These are phyloP conservation scores for Tadarida brasiliensis DNA, from an alignment of 2,797 vertebrate genomes.

Conservation along the genomic window DNA sequence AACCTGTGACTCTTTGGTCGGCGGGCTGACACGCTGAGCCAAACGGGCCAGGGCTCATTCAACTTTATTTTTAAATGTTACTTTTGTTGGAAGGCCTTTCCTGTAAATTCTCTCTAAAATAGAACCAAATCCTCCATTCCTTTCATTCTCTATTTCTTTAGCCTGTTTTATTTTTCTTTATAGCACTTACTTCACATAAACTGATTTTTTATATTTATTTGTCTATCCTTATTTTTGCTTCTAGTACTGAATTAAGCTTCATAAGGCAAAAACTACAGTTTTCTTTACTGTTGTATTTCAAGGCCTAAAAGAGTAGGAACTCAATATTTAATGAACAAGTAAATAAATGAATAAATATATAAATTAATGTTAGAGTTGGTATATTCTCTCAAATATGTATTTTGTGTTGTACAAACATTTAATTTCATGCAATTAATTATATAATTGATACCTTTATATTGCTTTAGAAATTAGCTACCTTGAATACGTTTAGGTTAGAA, in stretches of 20 bases:
- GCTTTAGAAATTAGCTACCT: constrained; percentile 7
- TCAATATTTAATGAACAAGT: constrained; percentile 1
- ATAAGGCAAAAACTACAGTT: neutral
- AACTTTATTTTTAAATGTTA: constrained; percentile 50
- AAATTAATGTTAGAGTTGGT: neutral
- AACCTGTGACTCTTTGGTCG: no score
- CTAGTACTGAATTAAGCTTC: neutral
- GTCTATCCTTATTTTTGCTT: constrained; percentile 2
- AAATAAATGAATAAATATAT: neutral
- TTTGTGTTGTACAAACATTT: constrained; percentile 11
- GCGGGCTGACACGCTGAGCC: no score
- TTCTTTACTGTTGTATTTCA: neutral
- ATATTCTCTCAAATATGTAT: neutral
- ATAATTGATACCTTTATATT: neutral
- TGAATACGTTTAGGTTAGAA: neutral
- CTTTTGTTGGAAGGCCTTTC: constrained; percentile 9
- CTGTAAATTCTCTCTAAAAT: constrained; percentile 20
- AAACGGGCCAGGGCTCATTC: neutral
- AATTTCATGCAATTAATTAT: constrained; percentile 20
- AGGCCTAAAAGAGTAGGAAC: neutral
- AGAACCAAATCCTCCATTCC: neutral
- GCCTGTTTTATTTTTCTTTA: neutral
- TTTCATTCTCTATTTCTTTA: constrained; percentile 41
- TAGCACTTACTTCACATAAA: neutral
- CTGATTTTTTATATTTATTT: constrained; percentile 32